These are phyloP conservation scores for Gorsachius magnificus DNA, from an alignment of 2,797 vertebrate genomes.

Conservation along the genomic window DNA sequence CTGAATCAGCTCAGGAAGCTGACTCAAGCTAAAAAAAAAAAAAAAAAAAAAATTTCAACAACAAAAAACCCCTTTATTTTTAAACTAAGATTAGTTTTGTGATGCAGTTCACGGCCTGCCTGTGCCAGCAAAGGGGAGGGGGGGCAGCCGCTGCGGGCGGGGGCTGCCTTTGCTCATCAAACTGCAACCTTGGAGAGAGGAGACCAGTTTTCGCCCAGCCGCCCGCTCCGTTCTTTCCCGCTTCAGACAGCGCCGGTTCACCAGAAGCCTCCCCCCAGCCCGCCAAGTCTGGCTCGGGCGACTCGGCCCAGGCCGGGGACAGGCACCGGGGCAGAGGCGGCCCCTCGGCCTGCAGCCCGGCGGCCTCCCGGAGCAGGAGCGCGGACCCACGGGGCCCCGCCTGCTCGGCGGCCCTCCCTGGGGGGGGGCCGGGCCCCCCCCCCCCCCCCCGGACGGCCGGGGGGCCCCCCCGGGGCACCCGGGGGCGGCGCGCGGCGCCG, in stretches of 20 bases:
- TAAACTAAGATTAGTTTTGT: neutral
- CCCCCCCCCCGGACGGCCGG: neutral
- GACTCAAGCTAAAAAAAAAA: neutral
- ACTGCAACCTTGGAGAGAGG: neutral
- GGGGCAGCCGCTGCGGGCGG: neutral
- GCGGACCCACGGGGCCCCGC: neutral
- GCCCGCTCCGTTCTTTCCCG: neutral
- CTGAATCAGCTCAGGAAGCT: neutral
- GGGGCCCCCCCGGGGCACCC: too few relatives aligned
- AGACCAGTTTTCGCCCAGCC: neutral
- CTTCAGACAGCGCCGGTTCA: neutral
- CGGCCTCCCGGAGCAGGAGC: neutral
- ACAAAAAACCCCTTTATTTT: neutral
- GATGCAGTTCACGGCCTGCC: neutral
- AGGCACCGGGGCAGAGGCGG: neutral
- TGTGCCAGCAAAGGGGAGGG: neutral
- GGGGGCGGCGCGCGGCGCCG: too few relatives aligned
- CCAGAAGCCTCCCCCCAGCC: neutral
- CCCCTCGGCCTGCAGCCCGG: neutral
- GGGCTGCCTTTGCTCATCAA: neutral
- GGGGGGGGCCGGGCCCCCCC: neutral
- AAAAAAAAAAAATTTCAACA: too few relatives aligned
- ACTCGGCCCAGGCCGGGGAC: neutral
- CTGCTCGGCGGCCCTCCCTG: neutral
- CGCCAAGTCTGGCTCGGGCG: neutral